Percentiles rank a stretch among this genome's conserved stretches.
Evolutionary conservation across 2,797 vertebrate species (phyloP).

Genomic region (Calcarius lapponicus): DNA sequence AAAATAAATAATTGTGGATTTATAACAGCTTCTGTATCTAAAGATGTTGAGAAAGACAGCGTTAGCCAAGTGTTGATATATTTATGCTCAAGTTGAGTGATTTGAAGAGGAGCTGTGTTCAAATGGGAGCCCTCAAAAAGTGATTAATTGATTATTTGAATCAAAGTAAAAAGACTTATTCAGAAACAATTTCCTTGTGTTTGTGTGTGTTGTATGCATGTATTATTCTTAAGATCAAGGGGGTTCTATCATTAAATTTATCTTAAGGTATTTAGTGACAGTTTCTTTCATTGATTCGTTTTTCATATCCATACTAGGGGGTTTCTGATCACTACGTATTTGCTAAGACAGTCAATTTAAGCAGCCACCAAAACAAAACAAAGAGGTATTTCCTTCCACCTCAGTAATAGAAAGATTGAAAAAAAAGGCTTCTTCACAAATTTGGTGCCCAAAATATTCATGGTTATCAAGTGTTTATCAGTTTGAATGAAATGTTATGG

Average conservation of each 20-base stretch:
- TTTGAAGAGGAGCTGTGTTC: background rate
- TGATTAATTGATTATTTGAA: background rate
- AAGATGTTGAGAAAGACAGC: background rate
- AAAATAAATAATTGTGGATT: background rate
- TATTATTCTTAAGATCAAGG: constrained; percentile 2
- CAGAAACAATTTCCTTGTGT: background rate
- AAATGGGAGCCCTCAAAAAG: background rate
- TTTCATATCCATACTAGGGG: constrained; percentile 4
- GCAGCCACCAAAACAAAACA: background rate
- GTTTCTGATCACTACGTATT: constrained; percentile 9
- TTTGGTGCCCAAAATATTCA: background rate
- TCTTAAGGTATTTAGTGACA: constrained; percentile 7
- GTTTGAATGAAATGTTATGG: background rate
- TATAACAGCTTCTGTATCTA: background rate
- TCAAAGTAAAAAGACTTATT: background rate
- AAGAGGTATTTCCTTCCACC: background rate
- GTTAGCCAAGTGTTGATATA: background rate
- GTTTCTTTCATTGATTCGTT: constrained; percentile 30
- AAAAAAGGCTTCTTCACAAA: background rate
- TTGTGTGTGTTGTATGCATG: background rate
- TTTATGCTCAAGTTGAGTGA: background rate
- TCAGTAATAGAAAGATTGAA: background rate
- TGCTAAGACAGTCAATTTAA: constrained; percentile 29
- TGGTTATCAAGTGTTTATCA: background rate
- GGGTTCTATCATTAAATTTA: background rate